Base-by-base conservation (phyloP, 1,140 invertebrate species). In the Stenopsyche tienmushanensis region DNA sequence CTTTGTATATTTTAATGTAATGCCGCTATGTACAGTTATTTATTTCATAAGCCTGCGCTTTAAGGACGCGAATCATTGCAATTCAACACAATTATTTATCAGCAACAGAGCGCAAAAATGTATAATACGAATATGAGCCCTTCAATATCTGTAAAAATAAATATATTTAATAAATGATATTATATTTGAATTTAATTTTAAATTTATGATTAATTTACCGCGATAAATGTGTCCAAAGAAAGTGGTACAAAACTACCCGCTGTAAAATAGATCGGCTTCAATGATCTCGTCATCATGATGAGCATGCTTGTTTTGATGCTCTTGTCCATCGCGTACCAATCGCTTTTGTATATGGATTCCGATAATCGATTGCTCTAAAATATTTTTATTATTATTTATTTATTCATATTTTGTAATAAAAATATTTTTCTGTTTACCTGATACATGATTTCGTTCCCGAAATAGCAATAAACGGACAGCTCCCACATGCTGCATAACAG, bases 221-320 rank as follows among this genome's bases (percentile, higher is more conserved):
- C 62, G 24, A 71, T 62, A 63, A 75, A 75, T 3, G 72, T 71
- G 29, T 69, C 59, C 9, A 75, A 57, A 1, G 76, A 77, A 1
- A 80, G 49, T n/a, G 71, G 67, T 59, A 76, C 72, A 15, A 80
- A 70, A 53, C 73, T 74, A 18, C 77, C 77, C 18, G 72, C 76
- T 15, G 53, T 75, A 8, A 80, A 62, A 20, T 71, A 68, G 15
- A 76, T 64, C 2, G 79, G 76, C 34, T 70, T 72, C 29, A 76
- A 70, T 8, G 71, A 65, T 29, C 74, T 72, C 1, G 64, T 54
- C 69, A 80, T 78, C 21, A 79, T 65, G 3, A 80, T 70, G 9
- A 71, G 65, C 20, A 80, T 63, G 21, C 67, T 59, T 41, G 62
- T 71, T 54, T 78, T 78, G 3, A 72, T 73, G 15, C 24, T 1